Evolutionary conservation across 2,113 vertebrate genomes (phyloP).

Genomic region (Heloderma charlesbogerti): DNA sequence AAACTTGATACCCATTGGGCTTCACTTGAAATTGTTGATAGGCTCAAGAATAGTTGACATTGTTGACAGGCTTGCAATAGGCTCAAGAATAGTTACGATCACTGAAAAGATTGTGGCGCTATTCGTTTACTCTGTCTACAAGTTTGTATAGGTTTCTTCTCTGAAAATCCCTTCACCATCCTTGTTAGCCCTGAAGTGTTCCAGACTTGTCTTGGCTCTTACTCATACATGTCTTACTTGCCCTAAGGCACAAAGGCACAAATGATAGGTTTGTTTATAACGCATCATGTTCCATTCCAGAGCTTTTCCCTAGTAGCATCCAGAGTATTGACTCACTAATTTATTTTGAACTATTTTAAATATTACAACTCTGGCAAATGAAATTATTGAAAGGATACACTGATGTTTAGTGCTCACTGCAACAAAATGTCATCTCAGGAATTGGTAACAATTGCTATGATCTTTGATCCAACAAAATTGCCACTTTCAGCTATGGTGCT

Average conservation of each 20-base stretch:
- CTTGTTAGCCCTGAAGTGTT: neutral
- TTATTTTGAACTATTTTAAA: conserved; percentile 23
- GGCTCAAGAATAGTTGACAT: neutral
- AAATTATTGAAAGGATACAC: neutral
- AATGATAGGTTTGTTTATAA: neutral
- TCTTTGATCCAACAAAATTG: neutral
- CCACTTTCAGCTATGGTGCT: neutral
- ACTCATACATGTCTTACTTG: neutral
- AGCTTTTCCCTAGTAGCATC: conserved; percentile 5
- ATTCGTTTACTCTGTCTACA: neutral
- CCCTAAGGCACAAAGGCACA: neutral
- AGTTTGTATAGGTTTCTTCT: neutral
- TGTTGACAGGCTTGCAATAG: neutral
- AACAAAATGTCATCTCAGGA: conserved; percentile 12
- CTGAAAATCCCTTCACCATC: neutral
- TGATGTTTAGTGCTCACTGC: neutral
- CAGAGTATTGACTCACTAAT: neutral
- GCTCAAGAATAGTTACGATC: neutral
- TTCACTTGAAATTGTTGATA: neutral
- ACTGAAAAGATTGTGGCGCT: neutral
- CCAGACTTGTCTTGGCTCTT: conserved; percentile 2
- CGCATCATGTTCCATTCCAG: neutral
- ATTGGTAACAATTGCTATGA: neutral
- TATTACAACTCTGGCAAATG: neutral
- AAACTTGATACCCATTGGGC: neutral